A percentile compares a stretch with the other conserved stretches of the same genome.
phyloP scores from a whole-genome alignment of 92 coral and sea anemone genomes.

The Nematostella vectensis region DNA sequence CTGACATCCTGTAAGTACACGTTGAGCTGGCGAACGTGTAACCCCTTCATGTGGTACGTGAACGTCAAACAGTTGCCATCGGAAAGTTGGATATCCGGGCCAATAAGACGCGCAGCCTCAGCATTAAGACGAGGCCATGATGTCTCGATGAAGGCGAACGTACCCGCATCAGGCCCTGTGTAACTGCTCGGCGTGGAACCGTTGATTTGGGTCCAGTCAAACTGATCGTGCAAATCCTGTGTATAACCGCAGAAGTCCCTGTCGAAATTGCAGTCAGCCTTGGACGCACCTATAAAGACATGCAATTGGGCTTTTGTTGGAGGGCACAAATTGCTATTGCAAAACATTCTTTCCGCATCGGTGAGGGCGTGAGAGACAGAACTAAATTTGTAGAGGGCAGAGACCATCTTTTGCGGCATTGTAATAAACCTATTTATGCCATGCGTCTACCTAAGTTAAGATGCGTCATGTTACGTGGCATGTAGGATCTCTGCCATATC shows the following conservation, averaged over 20 bases:
- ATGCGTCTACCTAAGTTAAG: too few species aligned
- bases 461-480: too few species aligned
- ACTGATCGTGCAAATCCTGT: constrained; percentile 37
- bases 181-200: constrained; percentile 28
- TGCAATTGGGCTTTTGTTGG: too few species aligned
- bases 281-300: constrained; percentile 5
- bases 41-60: constrained; percentile 73
- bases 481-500: too few species aligned
- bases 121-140: constrained; percentile 78
- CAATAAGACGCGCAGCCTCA: constrained; percentile 63
- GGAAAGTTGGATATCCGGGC: constrained; percentile 38
- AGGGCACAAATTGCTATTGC: too few species aligned
- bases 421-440: too few species aligned
- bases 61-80: constrained; percentile 77
- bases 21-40: constrained; percentile 50
- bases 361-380: too few species aligned
- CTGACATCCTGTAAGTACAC: constrained; percentile 49
- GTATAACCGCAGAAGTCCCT: constrained; percentile 45
- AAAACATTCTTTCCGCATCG: too few species aligned
- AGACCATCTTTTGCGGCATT: too few species aligned
- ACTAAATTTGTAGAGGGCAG: too few species aligned
- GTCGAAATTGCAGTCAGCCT: constrained; percentile 56
- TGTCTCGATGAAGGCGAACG: constrained; percentile 75
- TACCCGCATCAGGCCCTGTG: constrained; percentile 70
- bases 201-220: constrained; percentile 44